These are phyloP conservation scores for Dolichomitus sp. DNA, from an alignment of 2,888 invertebrate genomes.

Conservation along the genomic window DNA sequence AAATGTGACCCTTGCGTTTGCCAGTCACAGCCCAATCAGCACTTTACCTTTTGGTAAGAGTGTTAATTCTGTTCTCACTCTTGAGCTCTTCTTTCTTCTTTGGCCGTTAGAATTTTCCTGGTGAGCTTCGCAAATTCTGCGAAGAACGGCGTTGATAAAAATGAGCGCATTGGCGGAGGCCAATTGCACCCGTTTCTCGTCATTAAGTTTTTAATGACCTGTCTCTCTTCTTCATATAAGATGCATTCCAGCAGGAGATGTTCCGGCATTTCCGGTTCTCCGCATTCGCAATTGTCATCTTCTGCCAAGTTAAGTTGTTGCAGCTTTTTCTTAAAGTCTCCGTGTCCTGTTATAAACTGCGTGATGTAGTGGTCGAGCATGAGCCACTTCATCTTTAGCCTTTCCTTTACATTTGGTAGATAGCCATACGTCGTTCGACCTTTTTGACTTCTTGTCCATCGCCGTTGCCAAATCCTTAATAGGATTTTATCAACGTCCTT, in stretches of 20 bases:
- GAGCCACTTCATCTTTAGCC: neutral
- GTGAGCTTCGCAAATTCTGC: neutral
- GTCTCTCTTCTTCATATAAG: neutral
- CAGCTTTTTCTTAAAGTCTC: neutral
- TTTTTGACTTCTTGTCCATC: neutral
- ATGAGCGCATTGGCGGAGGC: neutral
- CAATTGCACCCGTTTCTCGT: neutral
- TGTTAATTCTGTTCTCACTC: neutral
- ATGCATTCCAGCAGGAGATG: neutral
- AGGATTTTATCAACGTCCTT: neutral
- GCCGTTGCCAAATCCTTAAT: neutral
- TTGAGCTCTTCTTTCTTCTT: neutral
- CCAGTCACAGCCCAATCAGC: neutral
- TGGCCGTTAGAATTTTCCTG: neutral
- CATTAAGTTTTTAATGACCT: neutral
- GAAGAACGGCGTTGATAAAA: neutral
- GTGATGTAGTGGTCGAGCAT: neutral
- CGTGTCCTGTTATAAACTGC: constrained; percentile 1
- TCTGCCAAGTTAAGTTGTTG: neutral
- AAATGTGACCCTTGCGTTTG: too few species aligned
- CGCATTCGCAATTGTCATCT: neutral
- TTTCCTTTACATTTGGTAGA: neutral
- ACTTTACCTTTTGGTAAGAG: neutral
- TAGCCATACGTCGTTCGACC: neutral
- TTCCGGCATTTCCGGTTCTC: neutral